Evolutionary conservation across 2,888 invertebrate species (phyloP), one percentile per base, ranked within the genome.

Genomic region (Atrina japonica): DNA sequence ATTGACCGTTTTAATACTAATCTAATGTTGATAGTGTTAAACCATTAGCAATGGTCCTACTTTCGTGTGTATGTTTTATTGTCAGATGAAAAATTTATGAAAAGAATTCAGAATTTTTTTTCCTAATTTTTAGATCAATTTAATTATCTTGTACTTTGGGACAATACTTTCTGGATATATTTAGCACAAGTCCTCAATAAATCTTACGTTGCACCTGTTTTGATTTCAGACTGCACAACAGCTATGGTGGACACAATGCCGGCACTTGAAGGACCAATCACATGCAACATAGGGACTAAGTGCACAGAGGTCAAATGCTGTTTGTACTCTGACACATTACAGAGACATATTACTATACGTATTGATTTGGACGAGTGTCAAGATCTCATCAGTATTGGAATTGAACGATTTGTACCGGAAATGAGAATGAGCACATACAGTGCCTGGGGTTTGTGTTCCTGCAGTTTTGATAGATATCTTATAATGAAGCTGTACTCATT

Each of bases 221-320:
- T 35, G 7, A 9, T 56, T 59, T 9, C 61, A 61, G 61, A 49
- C 45, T 61, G 61, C 23, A n/a, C 50, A 29, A 27, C n/a, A 6
- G 30, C 30, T 5, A 11, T 49, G 16, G 49, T 16, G 14, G 18
- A 29, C 23, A 30, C 30, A 16, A 29, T 61, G 16, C 49, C 61
- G 9, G 35, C 47, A 11, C 27, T 61, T 7, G 47, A n/a, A 21
- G 61, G 49, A 2, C 43, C 61, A 9, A 29, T 61, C 14, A 49
- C 61, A n/a, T 61, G 61, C 49, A 47, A 61, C 61, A n/a, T 61
- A 5, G 49, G 35, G 18, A 29, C 47, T 21, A 58, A 71, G 5
- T 81, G 82, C 68, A 70, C 75, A 25, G 58, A 70, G 3, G 41
- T 68, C 21, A 29, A 45, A 27, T 77, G 77, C 59, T 77, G 77